Conservation (phyloP, 2,888 invertebrate genomes). For the Nomada flava region DNA sequence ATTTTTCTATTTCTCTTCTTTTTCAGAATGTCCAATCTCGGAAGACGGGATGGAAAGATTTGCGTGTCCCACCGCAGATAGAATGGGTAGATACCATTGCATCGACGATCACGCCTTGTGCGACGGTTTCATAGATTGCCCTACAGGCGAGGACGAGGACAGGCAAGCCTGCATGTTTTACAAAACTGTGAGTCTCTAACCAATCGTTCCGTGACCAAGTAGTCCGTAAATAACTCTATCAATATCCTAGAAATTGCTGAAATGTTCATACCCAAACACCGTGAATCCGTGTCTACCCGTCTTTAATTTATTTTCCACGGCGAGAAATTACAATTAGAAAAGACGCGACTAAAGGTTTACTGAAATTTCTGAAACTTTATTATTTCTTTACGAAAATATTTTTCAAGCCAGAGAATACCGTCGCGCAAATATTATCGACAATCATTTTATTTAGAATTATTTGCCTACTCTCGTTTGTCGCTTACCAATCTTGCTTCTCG, state of each 20-base stretch:
- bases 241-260: constrained; percentile 10
- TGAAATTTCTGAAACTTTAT: too few relatives aligned
- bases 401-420: too few relatives aligned
- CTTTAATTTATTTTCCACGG: too few relatives aligned
- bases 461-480: too few relatives aligned
- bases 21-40: constrained; percentile 95
- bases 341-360: too few relatives aligned
- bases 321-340: too few relatives aligned
- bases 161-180: constrained; percentile 98
- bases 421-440: too few relatives aligned
- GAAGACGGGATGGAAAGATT: constrained; percentile 97
- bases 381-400: too few relatives aligned
- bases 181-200: constrained; percentile 92
- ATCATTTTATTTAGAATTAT: too few relatives aligned
- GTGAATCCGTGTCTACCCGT: background rate
- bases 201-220: constrained; percentile 5
- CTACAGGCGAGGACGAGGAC: constrained; percentile 96
- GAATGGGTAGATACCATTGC: constrained; percentile 96
- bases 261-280: background rate
- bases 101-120: constrained; percentile 98
- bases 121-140: constrained; percentile 97
- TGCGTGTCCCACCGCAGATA: constrained; percentile 96
- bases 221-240: constrained; percentile 22
- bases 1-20: constrained; percentile 12
- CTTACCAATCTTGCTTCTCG: too few relatives aligned